Conservation (phyloP, 2,113 vertebrate genomes). For the Dendropsophus ebraccatus region DNA sequence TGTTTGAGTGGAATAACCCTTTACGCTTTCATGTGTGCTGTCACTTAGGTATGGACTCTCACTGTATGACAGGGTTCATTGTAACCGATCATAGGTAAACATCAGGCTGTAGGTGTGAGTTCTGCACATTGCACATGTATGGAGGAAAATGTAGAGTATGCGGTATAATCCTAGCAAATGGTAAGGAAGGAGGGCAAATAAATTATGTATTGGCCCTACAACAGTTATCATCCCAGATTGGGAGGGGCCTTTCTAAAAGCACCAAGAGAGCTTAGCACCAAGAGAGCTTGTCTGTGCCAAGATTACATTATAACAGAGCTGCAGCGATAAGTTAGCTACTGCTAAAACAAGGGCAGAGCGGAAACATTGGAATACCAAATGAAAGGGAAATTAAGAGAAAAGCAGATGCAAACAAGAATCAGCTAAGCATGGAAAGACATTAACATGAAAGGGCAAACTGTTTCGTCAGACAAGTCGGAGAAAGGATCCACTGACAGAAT, state of each 20-base stretch:
- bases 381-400: neutral
- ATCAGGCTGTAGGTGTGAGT: no score
- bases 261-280: no score
- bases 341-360: neutral
- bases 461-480: conserved; percentile 29
- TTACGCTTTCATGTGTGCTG: no score
- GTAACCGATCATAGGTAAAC: no score
- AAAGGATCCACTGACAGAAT: conserved; percentile 56
- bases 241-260: neutral
- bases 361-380: neutral
- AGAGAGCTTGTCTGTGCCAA: neutral
- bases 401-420: conserved; percentile 27
- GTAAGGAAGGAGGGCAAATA: neutral
- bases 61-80: no score
- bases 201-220: neutral
- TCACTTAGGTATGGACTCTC: no score
- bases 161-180: no score
- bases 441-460: conserved; percentile 41
- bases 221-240: neutral
- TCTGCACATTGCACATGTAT: no score
- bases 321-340: neutral
- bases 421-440: conserved; percentile 17
- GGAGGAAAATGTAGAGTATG: no score
- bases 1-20: no score
- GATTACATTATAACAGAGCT: neutral